Evolutionary conservation across 2,113 vertebrate genomes (phyloP).

Genomic region (Lota lota): DNA sequence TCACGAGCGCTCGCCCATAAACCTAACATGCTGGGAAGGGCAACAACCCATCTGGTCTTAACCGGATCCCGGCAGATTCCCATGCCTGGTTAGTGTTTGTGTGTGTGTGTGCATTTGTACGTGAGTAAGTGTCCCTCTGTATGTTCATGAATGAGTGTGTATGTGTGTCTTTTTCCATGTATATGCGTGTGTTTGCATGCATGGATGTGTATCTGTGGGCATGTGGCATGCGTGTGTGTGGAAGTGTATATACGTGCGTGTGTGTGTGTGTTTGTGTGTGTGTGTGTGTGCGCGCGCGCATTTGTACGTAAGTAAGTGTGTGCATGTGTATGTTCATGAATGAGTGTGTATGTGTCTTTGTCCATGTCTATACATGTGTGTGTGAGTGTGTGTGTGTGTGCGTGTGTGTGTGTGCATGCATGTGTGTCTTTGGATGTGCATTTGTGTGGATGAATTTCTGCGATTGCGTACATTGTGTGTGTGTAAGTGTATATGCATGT

Average conservation of each 20-base stretch:
- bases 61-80: not conserved
- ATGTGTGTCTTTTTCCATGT: no score
- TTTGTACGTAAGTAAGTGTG: slow-evolving; percentile 4
- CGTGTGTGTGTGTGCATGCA: slow-evolving; percentile 6
- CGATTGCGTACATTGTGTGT: not conserved
- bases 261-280: no score
- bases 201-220: no score
- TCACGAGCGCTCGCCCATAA: not conserved
- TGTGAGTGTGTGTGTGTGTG: not conserved
- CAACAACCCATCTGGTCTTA: not conserved
- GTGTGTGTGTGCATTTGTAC: not conserved
- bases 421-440: not conserved
- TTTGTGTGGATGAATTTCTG: no score
- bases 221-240: no score
- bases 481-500: not conserved
- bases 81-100: slow-evolving; percentile 1
- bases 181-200: no score
- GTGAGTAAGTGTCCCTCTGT: no score
- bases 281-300: no score
- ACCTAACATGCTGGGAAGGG: not conserved
- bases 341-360: not conserved
- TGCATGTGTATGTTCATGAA: not conserved
- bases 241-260: no score
- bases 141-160: no score
- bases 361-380: not conserved